Evolutionary conservation across 2,797 vertebrate species (phyloP).

Genomic region (Erpetoichthys calabaricus): DNA sequence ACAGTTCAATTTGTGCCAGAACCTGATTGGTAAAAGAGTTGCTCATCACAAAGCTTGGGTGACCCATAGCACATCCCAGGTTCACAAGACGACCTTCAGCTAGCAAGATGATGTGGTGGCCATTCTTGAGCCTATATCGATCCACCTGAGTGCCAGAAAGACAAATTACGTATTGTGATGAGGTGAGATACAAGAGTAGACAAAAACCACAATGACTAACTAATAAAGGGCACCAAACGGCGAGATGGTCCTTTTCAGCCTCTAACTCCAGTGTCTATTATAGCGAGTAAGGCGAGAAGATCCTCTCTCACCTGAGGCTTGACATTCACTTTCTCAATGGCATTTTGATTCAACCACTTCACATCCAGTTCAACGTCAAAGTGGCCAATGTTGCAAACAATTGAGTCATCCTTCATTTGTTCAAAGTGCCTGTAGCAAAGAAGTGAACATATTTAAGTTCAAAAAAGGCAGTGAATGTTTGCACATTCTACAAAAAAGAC

Average conservation of each 20-base stretch:
- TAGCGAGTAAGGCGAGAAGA: background rate
- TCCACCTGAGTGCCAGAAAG: constrained; percentile 60
- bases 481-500: too few species aligned
- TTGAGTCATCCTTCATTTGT: constrained; percentile 88
- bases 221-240: background rate
- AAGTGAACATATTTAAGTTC: constrained; percentile 8
- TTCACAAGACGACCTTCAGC: constrained; percentile 91
- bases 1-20: constrained; percentile 91
- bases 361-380: constrained; percentile 96
- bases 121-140: constrained; percentile 71
- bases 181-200: background rate
- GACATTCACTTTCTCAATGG: constrained; percentile 70
- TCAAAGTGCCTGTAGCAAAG: constrained; percentile 71
- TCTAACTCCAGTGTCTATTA: too few species aligned
- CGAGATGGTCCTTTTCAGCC: too few species aligned
- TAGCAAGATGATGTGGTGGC: constrained; percentile 72
- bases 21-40: constrained; percentile 98
- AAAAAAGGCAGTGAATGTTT: background rate
- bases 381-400: constrained; percentile 94
- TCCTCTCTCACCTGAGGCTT: constrained; percentile 73
- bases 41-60: constrained; percentile 97
- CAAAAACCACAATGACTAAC: background rate
- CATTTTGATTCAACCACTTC: constrained; percentile 75
- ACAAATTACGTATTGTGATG: background rate
- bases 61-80: constrained; percentile 91